phyloP scores from a whole-genome alignment of 2,797 vertebrate species.

The Siniperca undulata region DNA sequence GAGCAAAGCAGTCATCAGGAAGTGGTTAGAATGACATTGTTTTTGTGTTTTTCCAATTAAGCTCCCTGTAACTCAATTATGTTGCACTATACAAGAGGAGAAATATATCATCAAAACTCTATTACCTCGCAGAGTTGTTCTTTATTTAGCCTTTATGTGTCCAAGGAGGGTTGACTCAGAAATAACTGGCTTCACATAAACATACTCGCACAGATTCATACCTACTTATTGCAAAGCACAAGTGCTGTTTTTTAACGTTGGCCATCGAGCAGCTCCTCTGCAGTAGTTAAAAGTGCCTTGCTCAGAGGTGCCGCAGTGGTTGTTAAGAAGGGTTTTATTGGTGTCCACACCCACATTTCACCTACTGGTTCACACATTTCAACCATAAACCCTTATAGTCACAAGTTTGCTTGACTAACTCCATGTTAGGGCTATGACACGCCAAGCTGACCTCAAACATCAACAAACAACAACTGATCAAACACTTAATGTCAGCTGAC shows the following conservation, averaged over 20 bases:
- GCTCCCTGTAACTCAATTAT: constrained; percentile 57
- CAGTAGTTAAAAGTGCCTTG: neutral
- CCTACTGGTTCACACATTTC: constrained; percentile 12
- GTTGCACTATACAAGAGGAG: constrained; percentile 26
- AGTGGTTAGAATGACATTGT: constrained; percentile 69
- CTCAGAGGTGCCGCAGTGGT: constrained; percentile 9
- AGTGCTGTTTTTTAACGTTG: neutral
- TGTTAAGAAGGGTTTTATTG: constrained; percentile 4
- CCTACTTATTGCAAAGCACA: constrained; percentile 14
- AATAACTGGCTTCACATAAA: constrained; percentile 29
- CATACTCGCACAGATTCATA: neutral
- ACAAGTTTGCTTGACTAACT: constrained; percentile 6
- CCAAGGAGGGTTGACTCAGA: constrained; percentile 19
- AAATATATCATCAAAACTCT: constrained; percentile 68
- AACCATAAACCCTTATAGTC: constrained; percentile 8
- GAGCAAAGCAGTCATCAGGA: constrained; percentile 74
- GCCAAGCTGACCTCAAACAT: constrained; percentile 31
- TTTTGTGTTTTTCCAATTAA: constrained; percentile 69
- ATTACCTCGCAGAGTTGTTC: constrained; percentile 32
- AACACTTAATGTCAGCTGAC: constrained; percentile 14
- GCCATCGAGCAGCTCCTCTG: neutral
- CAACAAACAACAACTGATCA: constrained; percentile 45
- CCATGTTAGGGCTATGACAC: constrained; percentile 15
- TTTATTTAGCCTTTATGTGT: constrained; percentile 59
- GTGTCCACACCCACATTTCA: constrained; percentile 21